Base-by-base conservation (phyloP, 1,140 invertebrate genomes). In the Calycopis cecrops region DNA sequence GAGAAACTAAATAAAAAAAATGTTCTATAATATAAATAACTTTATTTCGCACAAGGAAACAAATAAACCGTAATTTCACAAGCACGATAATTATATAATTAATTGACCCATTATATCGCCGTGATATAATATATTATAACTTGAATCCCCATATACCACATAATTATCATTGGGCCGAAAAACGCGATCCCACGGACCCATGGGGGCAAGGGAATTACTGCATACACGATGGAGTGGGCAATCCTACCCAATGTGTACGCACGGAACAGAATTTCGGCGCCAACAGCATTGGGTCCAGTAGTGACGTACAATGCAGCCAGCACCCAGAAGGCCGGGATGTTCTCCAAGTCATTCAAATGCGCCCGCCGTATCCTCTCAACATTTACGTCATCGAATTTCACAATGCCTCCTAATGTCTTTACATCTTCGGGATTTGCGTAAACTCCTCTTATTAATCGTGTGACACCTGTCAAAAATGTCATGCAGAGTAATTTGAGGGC, bases 301-400 rank as follows among this genome's bases (percentile, higher is more conserved):
- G 90, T 75, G n/a, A 92, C 71, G 67, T 93, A 94, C 12, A 93
- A 64, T 1, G 90, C 88, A 7, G 87, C 91, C 12, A 92, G 75
- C 4, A 93, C 69, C 65, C 92, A 88, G 68, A 94, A 95, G 1
- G 90, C 81, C 0, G 91, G 87, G 53, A 94, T 93, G 69, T 94
- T 95, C 80, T 95, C 94, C 64, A 94, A 69, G 69, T 95, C 94
- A 71, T 95, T 95, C 49, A 92, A 73, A 73, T 94, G 93, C 44
- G 92, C 93, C 57, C 93, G 76, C 14, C 88, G 68, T 12, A 88
- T 69, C 38, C 90, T 78, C 70, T 91, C 90, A 17, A 91, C 80
- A 35, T 86, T 85, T 0, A 76, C 77, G 59, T 91, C 89, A 57
- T 90, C 88, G 14, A 71, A 72, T 49, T 79, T 88, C 3, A 90